Evolutionary conservation across 1,140 invertebrate genomes (phyloP).

Genomic region (Agrilus planipennis): DNA sequence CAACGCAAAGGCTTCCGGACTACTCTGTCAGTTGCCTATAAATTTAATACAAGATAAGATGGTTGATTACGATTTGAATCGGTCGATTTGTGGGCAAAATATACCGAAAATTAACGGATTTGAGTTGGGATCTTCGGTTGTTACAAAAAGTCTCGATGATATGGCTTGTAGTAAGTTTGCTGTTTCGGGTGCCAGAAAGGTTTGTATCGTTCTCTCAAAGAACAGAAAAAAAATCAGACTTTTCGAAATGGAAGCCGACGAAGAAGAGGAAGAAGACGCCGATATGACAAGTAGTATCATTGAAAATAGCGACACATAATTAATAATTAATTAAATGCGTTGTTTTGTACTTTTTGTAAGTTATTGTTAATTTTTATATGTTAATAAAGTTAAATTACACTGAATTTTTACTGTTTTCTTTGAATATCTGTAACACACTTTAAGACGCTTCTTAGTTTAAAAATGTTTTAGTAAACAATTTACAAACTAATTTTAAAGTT

Average conservation of each 20-base stretch:
- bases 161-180: constrained; percentile 61
- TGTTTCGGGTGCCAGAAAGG: constrained; percentile 78
- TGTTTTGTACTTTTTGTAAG: no score
- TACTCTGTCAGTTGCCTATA: constrained; percentile 56
- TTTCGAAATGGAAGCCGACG: constrained; percentile 86
- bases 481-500: no score
- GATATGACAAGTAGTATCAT: constrained; percentile 36
- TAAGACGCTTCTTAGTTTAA: no score
- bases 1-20: constrained; percentile 37
- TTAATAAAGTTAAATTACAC: no score
- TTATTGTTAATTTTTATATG: no score
- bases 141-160: constrained; percentile 55
- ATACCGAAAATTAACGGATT: constrained; percentile 14
- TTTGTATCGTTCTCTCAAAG: constrained; percentile 74
- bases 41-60: constrained; percentile 36
- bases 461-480: no score
- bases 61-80: constrained; percentile 31
- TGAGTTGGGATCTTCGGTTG: constrained; percentile 23
- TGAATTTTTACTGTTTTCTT: no score
- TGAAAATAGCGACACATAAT: constrained; percentile 30
- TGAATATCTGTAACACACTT: no score
- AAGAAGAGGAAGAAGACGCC: constrained; percentile 73
- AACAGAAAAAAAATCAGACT: constrained; percentile 68
- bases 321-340: no score
- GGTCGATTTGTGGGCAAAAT: constrained; percentile 28